Conservation (phyloP, 2,113 vertebrate genomes). For the Laticauda laticaudata region DNA sequence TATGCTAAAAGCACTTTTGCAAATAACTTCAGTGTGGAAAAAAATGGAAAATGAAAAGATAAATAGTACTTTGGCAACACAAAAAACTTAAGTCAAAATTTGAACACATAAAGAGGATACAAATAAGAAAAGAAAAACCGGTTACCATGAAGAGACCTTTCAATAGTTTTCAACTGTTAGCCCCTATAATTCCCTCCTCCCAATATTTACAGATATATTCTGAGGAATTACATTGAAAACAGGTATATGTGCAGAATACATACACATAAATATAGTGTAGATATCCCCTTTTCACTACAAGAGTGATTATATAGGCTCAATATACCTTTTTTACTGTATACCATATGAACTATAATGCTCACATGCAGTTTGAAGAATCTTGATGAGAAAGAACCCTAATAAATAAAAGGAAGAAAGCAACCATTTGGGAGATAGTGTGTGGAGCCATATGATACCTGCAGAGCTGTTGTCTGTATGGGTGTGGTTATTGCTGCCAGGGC, state of each 20-base stretch:
- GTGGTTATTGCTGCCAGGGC: conserved; percentile 83
- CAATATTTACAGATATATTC: neutral
- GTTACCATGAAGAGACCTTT: neutral
- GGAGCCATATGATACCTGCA: conserved; percentile 79
- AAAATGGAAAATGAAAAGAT: neutral
- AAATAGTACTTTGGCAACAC: neutral
- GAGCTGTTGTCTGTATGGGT: conserved; percentile 88
- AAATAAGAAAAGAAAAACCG: neutral
- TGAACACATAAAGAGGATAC: neutral
- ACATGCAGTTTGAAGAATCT: neutral
- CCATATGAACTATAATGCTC: neutral
- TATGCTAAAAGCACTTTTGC: neutral
- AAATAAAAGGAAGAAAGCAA: rapidly evolving
- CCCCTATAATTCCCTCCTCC: neutral
- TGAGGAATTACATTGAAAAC: neutral
- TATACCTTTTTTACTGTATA: neutral
- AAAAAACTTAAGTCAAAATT: neutral
- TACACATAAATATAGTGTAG: neutral
- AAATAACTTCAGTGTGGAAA: neutral
- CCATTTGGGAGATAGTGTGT: neutral
- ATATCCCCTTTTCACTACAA: neutral
- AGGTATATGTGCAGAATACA: neutral
- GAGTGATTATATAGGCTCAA: neutral
- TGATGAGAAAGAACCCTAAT: neutral
- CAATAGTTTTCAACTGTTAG: neutral